phyloP scores from a whole-genome alignment of 2,797 vertebrate species.

The Telmatherina bonti region DNA sequence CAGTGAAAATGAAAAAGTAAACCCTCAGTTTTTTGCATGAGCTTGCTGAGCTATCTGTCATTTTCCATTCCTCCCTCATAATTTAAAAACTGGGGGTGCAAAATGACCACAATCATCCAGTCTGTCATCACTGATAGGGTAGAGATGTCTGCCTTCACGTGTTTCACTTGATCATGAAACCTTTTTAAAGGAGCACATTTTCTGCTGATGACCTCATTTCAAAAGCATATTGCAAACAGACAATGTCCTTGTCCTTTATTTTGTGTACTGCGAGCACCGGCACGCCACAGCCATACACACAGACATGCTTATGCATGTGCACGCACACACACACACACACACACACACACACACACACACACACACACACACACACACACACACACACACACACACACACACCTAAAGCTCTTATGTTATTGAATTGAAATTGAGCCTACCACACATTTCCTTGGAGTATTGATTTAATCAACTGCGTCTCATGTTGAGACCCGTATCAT shows the following conservation, averaged over 20 bases:
- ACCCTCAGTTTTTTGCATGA: conserved; percentile 26
- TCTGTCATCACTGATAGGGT: conserved; percentile 51
- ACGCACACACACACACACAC: conserved; percentile 41
- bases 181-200: conserved; percentile 51
- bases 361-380: conserved; percentile 47
- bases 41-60: conserved; percentile 54
- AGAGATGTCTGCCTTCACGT: conserved; percentile 50
- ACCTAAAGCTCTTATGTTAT: conserved; percentile 70
- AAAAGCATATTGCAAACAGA: conserved; percentile 72
- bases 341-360: conserved; percentile 47
- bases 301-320: conserved; percentile 25
- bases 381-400: conserved; percentile 22
- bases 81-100: conserved; percentile 58
- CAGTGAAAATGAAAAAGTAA: conserved; percentile 51
- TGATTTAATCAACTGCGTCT: conserved; percentile 83
- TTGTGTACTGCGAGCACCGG: conserved; percentile 46
- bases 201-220: conserved; percentile 71
- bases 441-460: conserved; percentile 82
- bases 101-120: conserved; percentile 66
- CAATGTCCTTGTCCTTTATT: conserved; percentile 72
- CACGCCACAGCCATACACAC: conserved; percentile 57
- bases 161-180: conserved; percentile 51
- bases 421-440: conserved; percentile 80
- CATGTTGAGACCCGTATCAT: conserved; percentile 81
- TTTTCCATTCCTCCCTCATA: conserved; percentile 53